Evolutionary conservation across 2,113 vertebrate species (phyloP).

Genomic region (Pollimyrus isidori): DNA sequence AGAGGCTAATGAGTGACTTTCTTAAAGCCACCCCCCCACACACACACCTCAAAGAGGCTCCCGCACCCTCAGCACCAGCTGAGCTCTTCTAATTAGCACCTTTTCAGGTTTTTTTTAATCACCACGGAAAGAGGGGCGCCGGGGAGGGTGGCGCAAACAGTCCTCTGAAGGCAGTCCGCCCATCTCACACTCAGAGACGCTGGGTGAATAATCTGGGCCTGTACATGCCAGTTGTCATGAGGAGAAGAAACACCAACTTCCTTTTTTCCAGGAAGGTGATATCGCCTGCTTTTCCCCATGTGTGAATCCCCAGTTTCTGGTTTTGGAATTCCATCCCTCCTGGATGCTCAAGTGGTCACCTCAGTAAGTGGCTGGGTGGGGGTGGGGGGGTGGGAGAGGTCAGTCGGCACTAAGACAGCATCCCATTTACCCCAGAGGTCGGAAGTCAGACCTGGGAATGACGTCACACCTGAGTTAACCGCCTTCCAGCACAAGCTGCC

Average conservation of each 20-base stretch:
- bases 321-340: not conserved
- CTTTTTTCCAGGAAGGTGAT: not conserved
- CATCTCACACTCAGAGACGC: not conserved
- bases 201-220: not conserved
- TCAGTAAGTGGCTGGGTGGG: not conserved
- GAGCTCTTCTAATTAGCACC: slow-evolving; percentile 15
- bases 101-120: slow-evolving; percentile 10
- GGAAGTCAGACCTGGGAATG: not conserved
- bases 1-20: slow-evolving; percentile 4
- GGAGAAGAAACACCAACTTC: not conserved
- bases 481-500: not conserved
- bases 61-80: not conserved
- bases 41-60: not conserved
- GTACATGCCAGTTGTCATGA: not conserved
- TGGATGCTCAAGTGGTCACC: not conserved
- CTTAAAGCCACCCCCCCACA: not conserved
- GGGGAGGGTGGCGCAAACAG: not conserved
- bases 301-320: not conserved
- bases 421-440: not conserved
- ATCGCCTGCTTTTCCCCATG: not conserved
- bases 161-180: no score
- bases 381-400: not conserved
- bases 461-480: not conserved
- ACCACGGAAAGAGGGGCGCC: not conserved
- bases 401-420: not conserved